Evolutionary conservation across 2,888 invertebrate genomes (phyloP).

Genomic region (Apeira syringaria): DNA sequence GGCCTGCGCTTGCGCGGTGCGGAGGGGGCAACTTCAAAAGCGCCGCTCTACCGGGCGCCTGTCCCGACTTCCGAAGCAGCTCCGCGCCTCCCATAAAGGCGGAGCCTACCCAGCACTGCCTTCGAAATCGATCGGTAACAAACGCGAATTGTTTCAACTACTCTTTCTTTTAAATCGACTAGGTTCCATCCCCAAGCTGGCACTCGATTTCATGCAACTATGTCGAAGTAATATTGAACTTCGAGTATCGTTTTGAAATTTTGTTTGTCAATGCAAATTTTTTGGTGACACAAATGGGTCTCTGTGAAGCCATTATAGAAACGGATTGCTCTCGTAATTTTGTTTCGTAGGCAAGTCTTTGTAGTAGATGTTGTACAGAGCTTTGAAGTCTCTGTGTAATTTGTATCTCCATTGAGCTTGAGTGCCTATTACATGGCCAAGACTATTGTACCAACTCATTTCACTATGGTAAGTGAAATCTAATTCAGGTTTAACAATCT

Average conservation of each 20-base stretch:
- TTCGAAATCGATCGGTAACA: slow-evolving; percentile 73
- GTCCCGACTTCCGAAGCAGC: slow-evolving; percentile 78
- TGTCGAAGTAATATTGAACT: slow-evolving; percentile 39
- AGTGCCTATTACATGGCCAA: slow-evolving; percentile 37
- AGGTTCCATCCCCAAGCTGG: slow-evolving; percentile 43
- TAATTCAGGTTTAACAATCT: slow-evolving; percentile 28
- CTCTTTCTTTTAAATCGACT: slow-evolving; percentile 36
- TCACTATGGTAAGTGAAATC: slow-evolving; percentile 52
- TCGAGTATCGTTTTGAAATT: slow-evolving; percentile 49
- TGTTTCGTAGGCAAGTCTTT: slow-evolving; percentile 79
- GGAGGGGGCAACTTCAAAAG: slow-evolving; percentile 70
- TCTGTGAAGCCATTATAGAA: slow-evolving; percentile 71
- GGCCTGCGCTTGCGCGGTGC: slow-evolving; percentile 59
- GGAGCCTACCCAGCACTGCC: slow-evolving; percentile 74
- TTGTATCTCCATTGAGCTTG: slow-evolving; percentile 57
- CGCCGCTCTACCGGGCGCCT: slow-evolving; percentile 71
- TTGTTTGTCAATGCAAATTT: slow-evolving; percentile 67
- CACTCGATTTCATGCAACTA: slow-evolving; percentile 39
- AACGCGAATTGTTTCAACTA: slow-evolving; percentile 63
- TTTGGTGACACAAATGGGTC: slow-evolving; percentile 70
- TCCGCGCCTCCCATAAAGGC: slow-evolving; percentile 74
- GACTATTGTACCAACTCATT: slow-evolving; percentile 45
- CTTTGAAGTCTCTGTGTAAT: slow-evolving; percentile 65
- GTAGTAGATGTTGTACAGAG: slow-evolving; percentile 50
- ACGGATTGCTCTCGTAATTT: slow-evolving; percentile 77